These are phyloP conservation scores for Xylocampa areola DNA, from an alignment of 2,888 invertebrate species.

Conservation along the genomic window DNA sequence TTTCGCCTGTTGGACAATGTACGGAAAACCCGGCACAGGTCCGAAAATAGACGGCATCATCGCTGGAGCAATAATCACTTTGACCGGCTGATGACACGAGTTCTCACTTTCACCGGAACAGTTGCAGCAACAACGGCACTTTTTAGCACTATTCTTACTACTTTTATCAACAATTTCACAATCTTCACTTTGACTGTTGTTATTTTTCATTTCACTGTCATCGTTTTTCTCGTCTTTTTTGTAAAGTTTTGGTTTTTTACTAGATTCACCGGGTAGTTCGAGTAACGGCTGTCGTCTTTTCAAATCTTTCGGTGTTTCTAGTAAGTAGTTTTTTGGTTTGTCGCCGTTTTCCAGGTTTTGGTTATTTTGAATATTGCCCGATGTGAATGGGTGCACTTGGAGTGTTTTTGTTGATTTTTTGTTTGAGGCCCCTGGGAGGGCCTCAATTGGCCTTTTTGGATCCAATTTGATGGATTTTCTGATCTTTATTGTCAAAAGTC, in stretches of 20 bases:
- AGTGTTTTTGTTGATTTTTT: slow-evolving; percentile 71
- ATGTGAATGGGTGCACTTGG: slow-evolving; percentile 76
- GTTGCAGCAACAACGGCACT: slow-evolving; percentile 59
- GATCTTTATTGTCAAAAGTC: neutral
- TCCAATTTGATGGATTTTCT: slow-evolving; percentile 81
- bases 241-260: slow-evolving; percentile 77
- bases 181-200: slow-evolving; percentile 11
- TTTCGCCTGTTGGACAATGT: slow-evolving; percentile 77
- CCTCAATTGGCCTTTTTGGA: slow-evolving; percentile 72
- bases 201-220: slow-evolving; percentile 29
- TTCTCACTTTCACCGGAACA: slow-evolving; percentile 19
- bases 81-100: slow-evolving; percentile 67
- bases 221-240: slow-evolving; percentile 20
- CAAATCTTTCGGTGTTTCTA: slow-evolving; percentile 81
- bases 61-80: slow-evolving; percentile 82
- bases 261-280: slow-evolving; percentile 74
- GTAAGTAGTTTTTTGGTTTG: slow-evolving; percentile 72
- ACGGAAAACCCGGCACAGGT: slow-evolving; percentile 75
- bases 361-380: slow-evolving; percentile 20
- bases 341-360: slow-evolving; percentile 39
- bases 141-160: slow-evolving; percentile 45
- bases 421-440: slow-evolving; percentile 79
- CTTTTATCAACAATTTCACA: slow-evolving; percentile 24
- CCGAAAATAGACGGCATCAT: slow-evolving; percentile 84
- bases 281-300: slow-evolving; percentile 79